Base-by-base conservation (phyloP, 2,888 invertebrate species). In the Ormyrus rosae region DNA sequence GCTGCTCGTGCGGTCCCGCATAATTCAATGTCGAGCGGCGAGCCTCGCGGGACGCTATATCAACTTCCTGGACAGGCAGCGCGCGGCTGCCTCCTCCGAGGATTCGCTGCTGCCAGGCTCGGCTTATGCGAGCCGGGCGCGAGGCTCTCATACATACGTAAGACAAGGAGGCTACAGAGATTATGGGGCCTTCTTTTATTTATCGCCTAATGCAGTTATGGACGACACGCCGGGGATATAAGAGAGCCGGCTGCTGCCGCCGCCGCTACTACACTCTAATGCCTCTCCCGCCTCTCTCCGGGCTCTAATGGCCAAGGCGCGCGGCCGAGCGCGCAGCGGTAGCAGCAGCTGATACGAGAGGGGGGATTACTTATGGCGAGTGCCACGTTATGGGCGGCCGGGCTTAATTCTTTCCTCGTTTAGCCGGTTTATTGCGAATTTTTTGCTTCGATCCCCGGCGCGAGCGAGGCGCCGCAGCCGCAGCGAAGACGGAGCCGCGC, bases 1-100 rank as follows among this genome's bases (percentile, higher is more conserved):
- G 34, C n/a, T 11, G 63, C 13, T 65, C 72, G 34, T 4, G 34
- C 34, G 50, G 19, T 67, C 80, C 82, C 83, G 85, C 86, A 88
- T 89, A 89, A 89, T 89, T 89, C 88, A 89, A 88, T 87, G 88
- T 86, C 88, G 84, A 85, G 83, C 84, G 85, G 84, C 34, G 83
- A 83, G 80, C 86, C 89, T 87, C 88, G 65, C 77, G 87, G 85
- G 87, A 86, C 89, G 86, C 84, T 88, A 86, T 83, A 88, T 89
- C 89, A 89, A 87, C 85, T 86, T 86, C 83, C 82, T 82, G 85
- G 87, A 86, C 86, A 86, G 84, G 81, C 83, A 81, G 79, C 68
- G 69, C 65, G 64, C 48, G 53, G 56, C 48, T n/a, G 50, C 53
- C 13, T 7, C 51, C 53, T 11, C 19, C 51, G 81, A 78, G 81